phyloP scores from a whole-genome alignment of 2,797 vertebrate species.

The Taenioides sp. region DNA sequence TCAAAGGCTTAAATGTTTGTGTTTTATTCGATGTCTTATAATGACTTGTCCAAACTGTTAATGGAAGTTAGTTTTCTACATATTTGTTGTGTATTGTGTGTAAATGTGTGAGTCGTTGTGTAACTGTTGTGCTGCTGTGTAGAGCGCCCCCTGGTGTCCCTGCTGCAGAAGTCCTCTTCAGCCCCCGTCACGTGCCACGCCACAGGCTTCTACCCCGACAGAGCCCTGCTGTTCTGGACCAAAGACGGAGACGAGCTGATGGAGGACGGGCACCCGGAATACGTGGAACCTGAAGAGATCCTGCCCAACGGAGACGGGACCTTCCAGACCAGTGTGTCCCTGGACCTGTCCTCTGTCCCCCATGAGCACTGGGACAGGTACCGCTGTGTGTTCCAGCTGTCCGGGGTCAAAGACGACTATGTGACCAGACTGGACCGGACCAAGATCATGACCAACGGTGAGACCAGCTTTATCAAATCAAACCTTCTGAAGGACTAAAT shows the following conservation, averaged over 20 bases:
- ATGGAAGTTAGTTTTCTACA: too few relatives aligned
- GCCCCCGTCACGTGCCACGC: constrained; percentile 29
- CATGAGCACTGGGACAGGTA: constrained; percentile 4
- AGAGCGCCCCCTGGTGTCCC: too few relatives aligned
- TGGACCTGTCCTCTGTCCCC: constrained; percentile 1
- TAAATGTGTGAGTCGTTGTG: too few relatives aligned
- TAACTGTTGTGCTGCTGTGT: constrained; percentile 1
- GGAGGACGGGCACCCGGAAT: too few relatives aligned
- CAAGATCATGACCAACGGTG: constrained; percentile 11
- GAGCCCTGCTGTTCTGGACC: constrained; percentile 22
- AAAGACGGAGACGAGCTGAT: constrained; percentile 17
- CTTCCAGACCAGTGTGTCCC: neutral
- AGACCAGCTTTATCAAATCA: neutral
- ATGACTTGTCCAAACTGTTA: too few relatives aligned
- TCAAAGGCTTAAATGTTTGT: too few relatives aligned
- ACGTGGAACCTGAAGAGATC: constrained; percentile 13
- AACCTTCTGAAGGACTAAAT: too few relatives aligned
- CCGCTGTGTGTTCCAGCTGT: constrained; percentile 10
- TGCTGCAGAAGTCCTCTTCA: too few relatives aligned
- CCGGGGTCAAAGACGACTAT: neutral
- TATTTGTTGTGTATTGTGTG: too few relatives aligned
- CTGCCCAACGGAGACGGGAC: constrained; percentile 7
- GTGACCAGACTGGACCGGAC: constrained; percentile 12
- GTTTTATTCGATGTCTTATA: too few relatives aligned
- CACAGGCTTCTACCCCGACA: constrained; percentile 26